Evolutionary conservation across 1,140 invertebrate genomes (phyloP), one percentile per base, ranked within the genome.

Genomic region (Caenorhabditis brenneri): DNA sequence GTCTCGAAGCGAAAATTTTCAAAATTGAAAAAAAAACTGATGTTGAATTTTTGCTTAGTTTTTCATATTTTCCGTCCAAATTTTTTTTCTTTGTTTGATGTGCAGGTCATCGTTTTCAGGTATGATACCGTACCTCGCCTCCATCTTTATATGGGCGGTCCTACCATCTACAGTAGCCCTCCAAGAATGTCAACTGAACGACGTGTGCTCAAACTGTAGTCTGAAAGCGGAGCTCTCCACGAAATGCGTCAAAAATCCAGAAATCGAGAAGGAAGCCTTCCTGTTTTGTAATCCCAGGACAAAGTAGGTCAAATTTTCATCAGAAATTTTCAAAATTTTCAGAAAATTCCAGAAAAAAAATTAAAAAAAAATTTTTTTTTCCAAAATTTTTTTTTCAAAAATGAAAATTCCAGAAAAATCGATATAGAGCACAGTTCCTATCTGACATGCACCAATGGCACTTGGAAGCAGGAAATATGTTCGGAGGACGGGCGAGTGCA

Each of bases 271-370:
- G 31, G 65, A 83, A 24, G 58, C 78, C 0, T 83, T 83, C 49
- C 15, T 74, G 15, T 83, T 83, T 31, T 83, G 82, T 79, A 83
- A 83, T 79, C 82, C 82, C 22, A 27, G 82, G 29, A 79, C 82
- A 7, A 83, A 83, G 82, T 83, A n/a, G 24, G 65, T 74, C 29
- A 58, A 5, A 27, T 1, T 29, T 24, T 58, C 24, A 5, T 58
- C 15, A 3, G 24, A n/a, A 36, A 36, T 58, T 27, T 58, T 22
- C 60, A 60, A 60, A 42, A 24, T 58, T 33, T 74, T 46, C 19
- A 15, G 16, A n/a, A n/a, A n/a, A n/a, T 58, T 29, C 0, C 3
- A 58, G 29, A 27, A 27, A 29, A 55, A 55, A 55, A 29, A 10
- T 58, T 12, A 3, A 10, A n/a, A 36, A 36, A 51, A 36, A 60